phyloP scores from a whole-genome alignment of 2,797 vertebrate genomes.

The Scolopax bukidnonensis region DNA sequence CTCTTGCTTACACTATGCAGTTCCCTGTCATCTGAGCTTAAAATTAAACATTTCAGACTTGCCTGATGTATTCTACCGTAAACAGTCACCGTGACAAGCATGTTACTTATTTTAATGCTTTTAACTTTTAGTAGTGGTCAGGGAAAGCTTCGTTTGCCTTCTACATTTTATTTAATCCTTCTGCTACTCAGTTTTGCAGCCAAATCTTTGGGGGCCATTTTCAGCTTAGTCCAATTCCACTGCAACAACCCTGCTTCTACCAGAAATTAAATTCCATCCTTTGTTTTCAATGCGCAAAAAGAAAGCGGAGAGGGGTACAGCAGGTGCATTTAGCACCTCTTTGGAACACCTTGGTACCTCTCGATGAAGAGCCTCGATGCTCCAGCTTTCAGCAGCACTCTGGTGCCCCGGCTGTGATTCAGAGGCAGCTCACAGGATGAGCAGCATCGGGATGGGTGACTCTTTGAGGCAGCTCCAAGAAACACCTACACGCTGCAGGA shows the following conservation, averaged over 20 bases:
- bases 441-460: accelerated
- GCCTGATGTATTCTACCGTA: constrained; percentile 1
- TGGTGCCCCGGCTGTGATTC: background rate
- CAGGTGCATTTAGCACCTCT: background rate
- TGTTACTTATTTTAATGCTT: constrained; percentile 5
- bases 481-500: background rate
- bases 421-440: background rate
- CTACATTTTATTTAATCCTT: background rate
- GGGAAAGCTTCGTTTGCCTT: background rate
- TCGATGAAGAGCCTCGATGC: background rate
- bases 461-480: background rate
- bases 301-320: background rate
- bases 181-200: background rate
- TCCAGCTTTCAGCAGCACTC: background rate
- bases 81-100: constrained; percentile 40
- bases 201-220: background rate
- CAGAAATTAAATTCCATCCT: background rate
- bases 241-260: background rate
- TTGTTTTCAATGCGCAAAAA: background rate
- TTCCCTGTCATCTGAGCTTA: constrained; percentile 9
- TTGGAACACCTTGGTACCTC: background rate
- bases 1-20: background rate
- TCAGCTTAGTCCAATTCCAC: background rate
- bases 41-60: constrained; percentile 14
- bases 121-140: background rate